A percentile compares a stretch with the other conserved stretches of the same genome.
Evolutionary conservation across 1,140 invertebrate species (phyloP).

Genomic region (Pseudomyrmex concolor): DNA sequence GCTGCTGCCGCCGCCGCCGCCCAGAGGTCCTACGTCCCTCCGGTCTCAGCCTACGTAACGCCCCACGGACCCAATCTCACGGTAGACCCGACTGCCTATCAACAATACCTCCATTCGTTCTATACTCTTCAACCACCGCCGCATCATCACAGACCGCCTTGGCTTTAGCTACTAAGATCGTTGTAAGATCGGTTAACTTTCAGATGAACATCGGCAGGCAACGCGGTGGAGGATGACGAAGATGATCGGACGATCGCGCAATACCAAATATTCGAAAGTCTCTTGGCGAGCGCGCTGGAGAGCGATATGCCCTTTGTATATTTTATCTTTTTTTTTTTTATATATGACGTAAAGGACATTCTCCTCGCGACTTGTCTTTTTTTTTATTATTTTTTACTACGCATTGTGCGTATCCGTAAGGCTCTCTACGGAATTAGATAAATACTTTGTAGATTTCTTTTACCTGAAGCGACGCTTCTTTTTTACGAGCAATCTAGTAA

Average conservation of each 20-base stretch:
- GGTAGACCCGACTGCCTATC: conserved; percentile 82
- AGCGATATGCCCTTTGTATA: neutral
- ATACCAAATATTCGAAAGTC: conserved; percentile 35
- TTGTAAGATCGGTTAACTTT: conserved; percentile 19
- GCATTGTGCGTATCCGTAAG: conserved; percentile 1
- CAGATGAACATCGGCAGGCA: neutral
- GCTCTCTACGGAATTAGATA: conserved; percentile 38
- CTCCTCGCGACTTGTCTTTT: conserved; percentile 41
- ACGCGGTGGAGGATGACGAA: neutral
- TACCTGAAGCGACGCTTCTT: conserved; percentile 21
- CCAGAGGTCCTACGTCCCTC: conserved; percentile 80
- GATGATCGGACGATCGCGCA: neutral
- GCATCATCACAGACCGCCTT: conserved; percentile 82
- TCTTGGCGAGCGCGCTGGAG: conserved; percentile 31
- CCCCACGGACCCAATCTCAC: conserved; percentile 81
- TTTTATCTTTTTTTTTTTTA: conserved; percentile 1
- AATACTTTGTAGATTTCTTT: conserved; percentile 35
- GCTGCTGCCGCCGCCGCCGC: conserved; percentile 60
- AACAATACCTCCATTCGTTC: conserved; percentile 83
- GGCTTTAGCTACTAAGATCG: conserved; percentile 80
- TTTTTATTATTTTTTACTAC: conserved; percentile 30
- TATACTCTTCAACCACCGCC: conserved; percentile 81
- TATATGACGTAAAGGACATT: conserved; percentile 19
- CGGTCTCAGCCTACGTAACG: conserved; percentile 81
- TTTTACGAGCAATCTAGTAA: conserved; percentile 36